Conservation (phyloP, 2,113 vertebrate genomes). For the Phyllostomus discolor region DNA sequence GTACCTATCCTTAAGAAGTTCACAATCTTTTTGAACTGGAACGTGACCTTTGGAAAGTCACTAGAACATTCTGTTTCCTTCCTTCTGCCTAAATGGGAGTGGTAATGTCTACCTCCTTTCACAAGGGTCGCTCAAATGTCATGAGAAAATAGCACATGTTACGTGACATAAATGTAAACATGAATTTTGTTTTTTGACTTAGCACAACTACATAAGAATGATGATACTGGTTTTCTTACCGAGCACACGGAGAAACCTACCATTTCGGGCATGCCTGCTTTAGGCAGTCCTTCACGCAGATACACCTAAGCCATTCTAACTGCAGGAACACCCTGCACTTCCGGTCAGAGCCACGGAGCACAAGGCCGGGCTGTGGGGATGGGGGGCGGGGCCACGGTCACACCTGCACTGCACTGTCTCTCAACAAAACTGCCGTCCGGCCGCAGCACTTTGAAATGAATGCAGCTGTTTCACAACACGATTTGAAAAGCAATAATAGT, state of each 20-base stretch:
- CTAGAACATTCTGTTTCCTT: neutral
- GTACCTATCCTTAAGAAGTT: neutral
- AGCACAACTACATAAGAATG: neutral
- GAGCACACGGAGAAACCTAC: neutral
- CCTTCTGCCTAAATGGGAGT: neutral
- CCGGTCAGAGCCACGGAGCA: neutral
- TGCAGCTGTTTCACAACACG: neutral
- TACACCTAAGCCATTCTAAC: neutral
- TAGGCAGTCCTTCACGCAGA: neutral
- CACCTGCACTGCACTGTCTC: neutral
- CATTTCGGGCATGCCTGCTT: neutral
- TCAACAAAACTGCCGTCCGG: neutral
- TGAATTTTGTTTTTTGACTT: neutral
- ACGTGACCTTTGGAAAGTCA: neutral
- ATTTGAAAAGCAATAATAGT: neutral
- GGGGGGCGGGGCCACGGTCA: neutral
- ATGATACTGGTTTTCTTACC: neutral
- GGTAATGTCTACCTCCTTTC: neutral
- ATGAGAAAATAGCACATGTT: neutral
- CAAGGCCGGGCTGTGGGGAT: neutral
- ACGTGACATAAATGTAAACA: neutral
- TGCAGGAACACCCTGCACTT: neutral
- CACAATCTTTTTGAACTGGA: neutral
- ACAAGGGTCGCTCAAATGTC: neutral
- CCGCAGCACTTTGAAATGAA: neutral